A percentile compares a stretch with the other conserved stretches of the same genome.
Evolutionary conservation across 2,797 vertebrate species (phyloP).

Genomic region (Centroberyx gerrardi): DNA sequence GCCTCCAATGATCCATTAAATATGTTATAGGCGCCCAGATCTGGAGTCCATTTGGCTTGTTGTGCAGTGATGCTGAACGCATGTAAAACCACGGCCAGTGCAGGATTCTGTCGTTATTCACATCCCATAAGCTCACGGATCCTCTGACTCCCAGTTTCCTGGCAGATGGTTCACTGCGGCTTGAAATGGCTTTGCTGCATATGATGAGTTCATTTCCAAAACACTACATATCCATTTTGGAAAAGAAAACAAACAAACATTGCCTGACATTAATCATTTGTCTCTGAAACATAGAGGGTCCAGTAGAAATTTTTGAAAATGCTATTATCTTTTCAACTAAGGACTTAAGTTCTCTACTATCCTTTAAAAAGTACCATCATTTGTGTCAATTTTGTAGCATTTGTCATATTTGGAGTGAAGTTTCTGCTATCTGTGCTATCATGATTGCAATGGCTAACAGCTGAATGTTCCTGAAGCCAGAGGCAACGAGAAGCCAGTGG

Average conservation of each 20-base stretch:
- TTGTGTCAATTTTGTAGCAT: neutral
- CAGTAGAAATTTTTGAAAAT: neutral
- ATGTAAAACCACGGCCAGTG: conserved; percentile 71
- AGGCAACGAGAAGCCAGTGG: conserved; percentile 37
- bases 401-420: conserved; percentile 3
- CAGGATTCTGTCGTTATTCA: conserved; percentile 68
- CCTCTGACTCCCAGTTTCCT: conserved; percentile 74
- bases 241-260: neutral
- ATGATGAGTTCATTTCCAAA: conserved; percentile 40
- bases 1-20: conserved; percentile 77
- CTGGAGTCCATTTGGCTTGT: conserved; percentile 75
- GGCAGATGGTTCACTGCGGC: conserved; percentile 58
- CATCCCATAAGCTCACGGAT: conserved; percentile 70
- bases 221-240: conserved; percentile 19
- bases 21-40: conserved; percentile 67
- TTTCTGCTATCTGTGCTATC: conserved; percentile 33
- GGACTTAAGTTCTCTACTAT: neutral
- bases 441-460: conserved; percentile 36
- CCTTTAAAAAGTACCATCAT: neutral
- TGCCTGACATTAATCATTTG: neutral
- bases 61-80: conserved; percentile 78
- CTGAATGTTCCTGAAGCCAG: conserved; percentile 50
- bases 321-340: neutral
- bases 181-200: conserved; percentile 36
- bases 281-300: conserved; percentile 9